phyloP scores from a whole-genome alignment of 2,797 vertebrate genomes.

The Lithobates pipiens region DNA sequence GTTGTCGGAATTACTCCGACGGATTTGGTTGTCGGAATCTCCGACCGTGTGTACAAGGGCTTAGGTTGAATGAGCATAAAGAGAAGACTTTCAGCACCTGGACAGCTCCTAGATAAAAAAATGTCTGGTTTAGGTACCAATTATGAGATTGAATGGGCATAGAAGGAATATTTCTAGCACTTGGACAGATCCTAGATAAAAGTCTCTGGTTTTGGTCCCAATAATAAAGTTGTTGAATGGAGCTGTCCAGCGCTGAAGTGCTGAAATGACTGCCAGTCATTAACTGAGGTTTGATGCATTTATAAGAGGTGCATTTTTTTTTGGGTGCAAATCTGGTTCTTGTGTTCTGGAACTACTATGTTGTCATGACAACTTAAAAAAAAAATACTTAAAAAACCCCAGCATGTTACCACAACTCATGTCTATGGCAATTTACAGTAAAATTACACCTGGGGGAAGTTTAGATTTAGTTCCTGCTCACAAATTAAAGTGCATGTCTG shows the following conservation, averaged over 20 bases:
- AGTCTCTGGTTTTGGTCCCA: no score
- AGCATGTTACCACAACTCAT: not conserved
- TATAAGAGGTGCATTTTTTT: not conserved
- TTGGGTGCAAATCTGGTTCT: not conserved
- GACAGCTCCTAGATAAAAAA: no score
- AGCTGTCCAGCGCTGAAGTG: slow-evolving; percentile 42
- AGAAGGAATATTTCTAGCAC: no score
- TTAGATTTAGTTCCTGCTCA: not conserved
- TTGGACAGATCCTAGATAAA: not conserved
- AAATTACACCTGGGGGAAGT: slow-evolving; percentile 14
- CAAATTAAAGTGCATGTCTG: not conserved
- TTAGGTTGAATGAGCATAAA: not conserved
- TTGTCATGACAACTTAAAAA: slow-evolving; percentile 1
- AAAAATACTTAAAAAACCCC: slow-evolving; percentile 5
- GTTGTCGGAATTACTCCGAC: no score
- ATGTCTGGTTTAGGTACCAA: no score
- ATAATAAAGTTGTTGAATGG: not conserved
- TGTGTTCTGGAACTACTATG: not conserved
- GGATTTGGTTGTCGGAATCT: no score
- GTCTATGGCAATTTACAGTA: slow-evolving; percentile 15
- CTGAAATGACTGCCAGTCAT: not conserved
- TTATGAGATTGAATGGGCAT: no score
- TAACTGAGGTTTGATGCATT: not conserved
- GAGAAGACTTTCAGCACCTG: no score
- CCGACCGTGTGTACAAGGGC: no score